Evolutionary conservation across 2,888 invertebrate genomes (phyloP), one percentile per base, ranked within the genome.

Genomic region (Pammene fasciana): DNA sequence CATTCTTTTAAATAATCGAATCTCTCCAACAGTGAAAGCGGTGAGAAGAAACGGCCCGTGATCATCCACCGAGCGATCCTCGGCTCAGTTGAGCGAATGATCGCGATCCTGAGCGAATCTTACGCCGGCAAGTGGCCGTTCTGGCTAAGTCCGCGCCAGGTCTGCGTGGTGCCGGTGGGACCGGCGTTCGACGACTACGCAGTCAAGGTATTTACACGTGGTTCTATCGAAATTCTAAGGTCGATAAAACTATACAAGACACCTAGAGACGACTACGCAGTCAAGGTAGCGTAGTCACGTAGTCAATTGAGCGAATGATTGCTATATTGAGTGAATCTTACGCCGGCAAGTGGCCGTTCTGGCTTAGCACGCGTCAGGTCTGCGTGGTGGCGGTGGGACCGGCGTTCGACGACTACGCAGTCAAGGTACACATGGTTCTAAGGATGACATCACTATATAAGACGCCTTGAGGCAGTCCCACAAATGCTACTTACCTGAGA

Each of bases 111-210:
- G 55, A 97, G 98, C 36, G 99, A 99, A 93, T 97, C 96, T 74
- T 99, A 96, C 90, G 99, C 97, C 14, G 99, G 99, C 74, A 99
- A 99, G 92, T 99, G 99, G 99, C 99, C 99, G 9, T 99, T 99
- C 94, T 99, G 99, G 99, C 86, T 99, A 57, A 99, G 99, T 0
- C 99, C 99, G 2, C 93, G 99, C 9, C 99, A 99, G 89, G 95
- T 94, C 5, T 84, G 88, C 94, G 96, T 99, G 16, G 96, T 99
- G 73, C 98, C 99, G 0, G 97, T 99, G 6, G 97, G 97, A 0
- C 96, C 97, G 0, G 93, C 94, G 9, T 97, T 97, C 82, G 97
- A 98, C 80, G 96, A 96, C 16, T 99, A 99, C 84, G 98, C 98
- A 0, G 89, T 93, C 54, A 92, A 96, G 85, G 97, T 26, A n/a